Base-by-base conservation (phyloP, 1,140 invertebrate species). In the Ostrea edulis region DNA sequence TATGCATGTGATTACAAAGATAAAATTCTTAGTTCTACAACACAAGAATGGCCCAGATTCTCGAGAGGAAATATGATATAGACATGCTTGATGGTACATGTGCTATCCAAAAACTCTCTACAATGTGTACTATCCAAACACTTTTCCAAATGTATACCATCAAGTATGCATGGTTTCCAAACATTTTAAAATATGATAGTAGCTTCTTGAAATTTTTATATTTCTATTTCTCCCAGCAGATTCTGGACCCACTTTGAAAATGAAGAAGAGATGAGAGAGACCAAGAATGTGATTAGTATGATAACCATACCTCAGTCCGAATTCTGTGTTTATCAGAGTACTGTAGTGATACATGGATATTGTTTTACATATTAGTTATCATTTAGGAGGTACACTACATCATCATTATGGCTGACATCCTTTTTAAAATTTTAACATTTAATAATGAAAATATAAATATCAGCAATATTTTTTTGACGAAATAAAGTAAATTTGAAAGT, bases 271-370 rank as follows among this genome's bases (percentile, higher is more conserved):
- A 81, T 12, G 71, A 35, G 12, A 51, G 44, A 14, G 25, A 35
- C 71, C 12, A 8, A 81, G 5, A 17, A 8, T 22, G 25, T 17
- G 20, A 81, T 29, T 22, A 81, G 44, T 29, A 25, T 81, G 20
- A 8, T 52, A 20, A n/a, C 8, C 35, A 83, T 54, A 83, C 82
- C 82, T 83, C 82, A 52, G 20, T 83, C 17, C 82, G 68, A 44
- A 77, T 77, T 77, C 68, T 77, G 68, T 77, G 68, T 77, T 77
- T 77, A 77, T 77, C 12, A 77, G 22, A 25, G 68, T 25, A 25
- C 2, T 22, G 68, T 25, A 29, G 68, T 35, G 68, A 29, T 77
- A 77, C 68, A 77, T 81, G 14, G 0, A 22, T 35, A 17, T 51
- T 22, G 44, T 81, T 81, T 81, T 81, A 81, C 20, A 8, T 29